Evolutionary conservation across 92 coral and sea anemone genomes (phyloP).

Genomic region (Bergia puertoricense): DNA sequence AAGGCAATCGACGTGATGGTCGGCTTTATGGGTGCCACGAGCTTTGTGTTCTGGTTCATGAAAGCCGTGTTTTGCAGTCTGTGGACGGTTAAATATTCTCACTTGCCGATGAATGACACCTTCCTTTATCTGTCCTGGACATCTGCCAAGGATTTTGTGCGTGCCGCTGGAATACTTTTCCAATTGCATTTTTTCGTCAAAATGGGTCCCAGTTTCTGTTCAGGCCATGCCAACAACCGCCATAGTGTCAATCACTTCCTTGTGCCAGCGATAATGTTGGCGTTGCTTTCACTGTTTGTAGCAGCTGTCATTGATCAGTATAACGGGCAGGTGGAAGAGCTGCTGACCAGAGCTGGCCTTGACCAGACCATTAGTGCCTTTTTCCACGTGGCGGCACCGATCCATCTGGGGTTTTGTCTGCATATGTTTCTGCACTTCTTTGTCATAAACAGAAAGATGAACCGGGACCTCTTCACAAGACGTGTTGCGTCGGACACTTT

Average conservation of each 20-base stretch:
- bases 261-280: conserved; percentile 74
- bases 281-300: conserved; percentile 62
- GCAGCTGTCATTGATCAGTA: conserved; percentile 78
- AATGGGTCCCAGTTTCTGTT: conserved; percentile 82
- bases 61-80: conserved; percentile 67
- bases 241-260: conserved; percentile 61
- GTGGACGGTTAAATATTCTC: conserved; percentile 49
- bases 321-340: conserved; percentile 67
- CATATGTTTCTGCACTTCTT: conserved; percentile 86
- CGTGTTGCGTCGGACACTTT: neutral
- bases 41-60: conserved; percentile 74
- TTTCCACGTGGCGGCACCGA: conserved; percentile 72
- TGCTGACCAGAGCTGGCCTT: conserved; percentile 51
- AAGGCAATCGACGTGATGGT: conserved; percentile 88
- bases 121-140: conserved; percentile 67
- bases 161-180: conserved; percentile 70
- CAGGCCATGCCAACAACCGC: conserved; percentile 47
- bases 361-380: conserved; percentile 57
- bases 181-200: conserved; percentile 82
- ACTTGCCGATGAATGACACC: conserved; percentile 12
- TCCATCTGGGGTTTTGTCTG: conserved; percentile 81
- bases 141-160: conserved; percentile 56
- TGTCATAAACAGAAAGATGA: conserved; percentile 69
- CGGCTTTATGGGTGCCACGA: conserved; percentile 79
- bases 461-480: neutral